Base-by-base conservation (phyloP, 2,113 vertebrate species). In the Vulpes vulpes region DNA sequence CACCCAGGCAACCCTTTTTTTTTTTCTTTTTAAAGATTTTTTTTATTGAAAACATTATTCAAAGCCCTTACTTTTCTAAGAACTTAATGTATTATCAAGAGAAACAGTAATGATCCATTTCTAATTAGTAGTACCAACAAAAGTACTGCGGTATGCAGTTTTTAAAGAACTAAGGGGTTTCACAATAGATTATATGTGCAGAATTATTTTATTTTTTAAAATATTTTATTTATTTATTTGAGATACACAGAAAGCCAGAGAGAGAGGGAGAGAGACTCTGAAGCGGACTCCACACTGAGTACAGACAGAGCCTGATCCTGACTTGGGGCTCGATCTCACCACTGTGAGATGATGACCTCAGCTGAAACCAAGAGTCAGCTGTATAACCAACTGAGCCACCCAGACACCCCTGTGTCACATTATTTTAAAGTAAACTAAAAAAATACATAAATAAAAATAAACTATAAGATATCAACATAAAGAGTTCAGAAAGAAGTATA, bases 121-220 rank as follows among this genome's bases (percentile, higher is more conserved):
- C 32, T 55, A 94, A 64, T 84, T 53, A 38, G 43, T 80, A 20
- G 20, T 51, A 81, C 43, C 35, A 16, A 62, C 14, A 59, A 80
- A 73, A 91, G 87, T 25, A 60, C 17, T 85, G 15, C 62, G n/a
- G 38, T 74, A 32, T 16, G 10, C 20, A 91, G 43, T 87, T 91
- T 94, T 87, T 82, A 59, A 62, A 93, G 65, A 86, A 93, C 74
- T 55, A 69, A 62, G 5, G 19, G 65, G 90, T 76, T 87, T 78
- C 35, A 64, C 59, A n/a, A 71, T 82, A 27, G 65, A 92, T 83
- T 88, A 79, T 35, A 64, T 69, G 55, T 8, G 25, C 64, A 95
- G 49, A 32, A 79, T 74, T 87, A 51, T 59, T 74, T n/a, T n/a
- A 65, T 69, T 69, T 43, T 43, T 43, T 1, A 43, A 17, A 69